Conservation (phyloP, 1,140 invertebrate species). For the Saccostrea glomerata region DNA sequence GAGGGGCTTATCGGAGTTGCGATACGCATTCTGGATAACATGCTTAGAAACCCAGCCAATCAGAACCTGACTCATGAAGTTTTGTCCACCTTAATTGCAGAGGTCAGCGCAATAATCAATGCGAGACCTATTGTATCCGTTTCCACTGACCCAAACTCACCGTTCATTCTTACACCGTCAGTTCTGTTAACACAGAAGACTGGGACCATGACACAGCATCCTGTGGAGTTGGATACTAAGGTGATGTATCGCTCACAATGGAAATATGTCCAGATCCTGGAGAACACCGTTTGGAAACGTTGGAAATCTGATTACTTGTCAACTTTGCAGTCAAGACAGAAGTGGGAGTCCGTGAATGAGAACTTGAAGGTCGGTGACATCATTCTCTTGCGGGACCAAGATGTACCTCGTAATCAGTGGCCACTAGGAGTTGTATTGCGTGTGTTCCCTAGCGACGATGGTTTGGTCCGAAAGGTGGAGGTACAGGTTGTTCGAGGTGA, state of each 20-base stretch:
- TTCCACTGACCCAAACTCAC: not conserved
- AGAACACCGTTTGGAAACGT: not conserved
- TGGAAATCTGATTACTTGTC: not conserved
- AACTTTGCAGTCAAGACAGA: not conserved
- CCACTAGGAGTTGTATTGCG: too few relatives aligned
- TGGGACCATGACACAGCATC: too few relatives aligned
- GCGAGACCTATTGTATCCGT: not conserved
- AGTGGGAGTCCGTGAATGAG: not conserved
- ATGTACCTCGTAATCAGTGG: too few relatives aligned
- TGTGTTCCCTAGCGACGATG: too few relatives aligned
- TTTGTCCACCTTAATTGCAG: slow-evolving; percentile 7
- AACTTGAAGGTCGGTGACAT: not conserved
- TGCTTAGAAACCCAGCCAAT: not conserved
- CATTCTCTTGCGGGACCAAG: too few relatives aligned
- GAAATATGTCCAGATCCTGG: too few relatives aligned
- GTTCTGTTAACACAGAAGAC: slow-evolving; percentile 7
- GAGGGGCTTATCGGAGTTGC: slow-evolving; percentile 51
- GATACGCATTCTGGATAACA: slow-evolving; percentile 17
- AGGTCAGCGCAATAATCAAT: slow-evolving; percentile 32
- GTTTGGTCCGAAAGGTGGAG: too few relatives aligned
- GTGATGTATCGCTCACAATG: not conserved
- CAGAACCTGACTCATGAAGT: slow-evolving; percentile 16
- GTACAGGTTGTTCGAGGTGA: too few relatives aligned
- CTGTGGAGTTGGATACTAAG: not conserved
- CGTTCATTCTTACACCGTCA: not conserved